Evolutionary conservation across 2,888 invertebrate genomes (phyloP), one percentile per base, ranked within the genome.

Genomic region (Hesperia comma): DNA sequence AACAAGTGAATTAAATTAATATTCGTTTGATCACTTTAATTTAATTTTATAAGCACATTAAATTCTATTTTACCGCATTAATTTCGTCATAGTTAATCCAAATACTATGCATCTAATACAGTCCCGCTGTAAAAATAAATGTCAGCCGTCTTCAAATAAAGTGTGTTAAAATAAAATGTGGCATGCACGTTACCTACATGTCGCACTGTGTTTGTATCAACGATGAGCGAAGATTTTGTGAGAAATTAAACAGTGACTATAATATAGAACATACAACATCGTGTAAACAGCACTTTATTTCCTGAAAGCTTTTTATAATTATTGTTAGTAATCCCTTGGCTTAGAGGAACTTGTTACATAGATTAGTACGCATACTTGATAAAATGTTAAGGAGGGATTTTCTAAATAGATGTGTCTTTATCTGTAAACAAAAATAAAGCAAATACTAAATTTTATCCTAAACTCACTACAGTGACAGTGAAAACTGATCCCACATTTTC

Each of bases 161-260:
- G 41, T 64, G 58, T 58, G 41, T 58, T 53, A 33, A 64, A 64
- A 64, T 53, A 64, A 64, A 57, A 64, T 64, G 40, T 26, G 51
- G 57, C 32, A 40, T 41, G 26, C 46, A 49, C 17, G 15, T 32
- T 21, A 43, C 10, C 17, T 7, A n/a, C n/a, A n/a, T 33, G 58
- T 33, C 43, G 19, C 8, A 41, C 26, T 26, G 17, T 6, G 15
- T 19, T 10, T n/a, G 12, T 3, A 17, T 32, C 41, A 40, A 21
- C 56, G 57, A 57, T 63, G 26, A 40, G 17, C 57, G 40, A 62
- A 2, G 7, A 37, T 57, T 41, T 15, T 14, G 6, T 19, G 37
- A 14, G 6, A 10, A 40, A 40, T 33, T 14, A 57, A 12, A 19
- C 15, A 46, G 37, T 12, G 33, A 33, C 12, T 8, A 12, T 1